Base-by-base conservation (phyloP, 2,888 invertebrate genomes). In the Drosophila merina region DNA sequence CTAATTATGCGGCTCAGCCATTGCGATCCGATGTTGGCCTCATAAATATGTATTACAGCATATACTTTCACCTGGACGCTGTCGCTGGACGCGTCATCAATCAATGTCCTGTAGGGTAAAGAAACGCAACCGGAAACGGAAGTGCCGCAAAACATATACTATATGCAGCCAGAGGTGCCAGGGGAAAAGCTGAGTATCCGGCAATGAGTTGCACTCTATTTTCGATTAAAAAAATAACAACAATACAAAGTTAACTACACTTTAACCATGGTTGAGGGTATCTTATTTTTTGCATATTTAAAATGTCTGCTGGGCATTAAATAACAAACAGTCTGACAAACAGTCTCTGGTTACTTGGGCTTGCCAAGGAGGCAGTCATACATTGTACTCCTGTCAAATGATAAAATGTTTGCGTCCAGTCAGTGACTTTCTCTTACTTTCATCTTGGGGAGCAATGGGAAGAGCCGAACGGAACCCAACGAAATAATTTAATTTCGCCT, bases 401-500 rank as follows among this genome's bases (percentile, higher is more conserved):
- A 86, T 86, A 83, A 86, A 79, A 72, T 84, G 72, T 71, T 77
- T 52, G 81, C 77, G 81, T 80, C 64, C 80, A 79, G 84, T 63
- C 49, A 54, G 55, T 31, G 52, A 72, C 73, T 70, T 62, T 40
- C 58, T 45, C 54, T 49, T 10, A 49, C 59, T 64, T 64, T 64
- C 71, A 86, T 82, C 73, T 63, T 42, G 57, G 30, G 28, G 59
- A 52, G 56, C 28, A 6, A 28, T 4, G 28, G 28, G 6, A 28
- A 6, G 51, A 50, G 28, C 26, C 62, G 52, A 55, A 60, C 52
- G 72, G 70, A 78, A 78, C 73, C 12, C 40, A 76, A 68, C 64
- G 72, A 88, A 88, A 88, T 83, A 86, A 88, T 88, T 85, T 86
- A 73, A 88, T 85, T 85, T 88, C 68, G 69, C 74, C 73, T 85